A percentile compares a stretch with the other conserved stretches of the same genome.
Conservation (phyloP, 2,113 vertebrate genomes). For the Ciconia maguari region DNA sequence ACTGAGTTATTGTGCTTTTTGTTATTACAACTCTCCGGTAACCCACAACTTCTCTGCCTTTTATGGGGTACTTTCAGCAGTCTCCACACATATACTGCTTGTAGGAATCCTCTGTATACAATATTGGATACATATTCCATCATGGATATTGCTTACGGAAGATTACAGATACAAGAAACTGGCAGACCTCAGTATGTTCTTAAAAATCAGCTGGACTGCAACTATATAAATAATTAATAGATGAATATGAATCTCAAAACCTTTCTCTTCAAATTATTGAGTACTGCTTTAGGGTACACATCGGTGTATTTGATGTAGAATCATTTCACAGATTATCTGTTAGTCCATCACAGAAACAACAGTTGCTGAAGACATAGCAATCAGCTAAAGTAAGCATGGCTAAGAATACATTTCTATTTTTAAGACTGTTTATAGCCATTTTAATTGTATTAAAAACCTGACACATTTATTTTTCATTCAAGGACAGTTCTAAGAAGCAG, state of each 20-base stretch:
- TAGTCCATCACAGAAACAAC: not conserved
- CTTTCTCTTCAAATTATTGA: not conserved
- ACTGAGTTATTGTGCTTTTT: not conserved
- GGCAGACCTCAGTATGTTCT: not conserved
- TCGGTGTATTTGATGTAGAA: not conserved
- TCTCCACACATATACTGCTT: not conserved
- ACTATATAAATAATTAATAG: not conserved
- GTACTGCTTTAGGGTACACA: not conserved
- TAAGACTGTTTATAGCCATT: not conserved
- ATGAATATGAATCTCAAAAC: not conserved
- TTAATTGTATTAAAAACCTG: slow-evolving; percentile 32
- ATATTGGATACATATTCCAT: too few species aligned
- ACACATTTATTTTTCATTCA: slow-evolving; percentile 45
- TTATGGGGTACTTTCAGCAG: not conserved
- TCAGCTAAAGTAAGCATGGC: not conserved
- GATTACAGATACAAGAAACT: not conserved
- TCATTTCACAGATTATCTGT: not conserved
- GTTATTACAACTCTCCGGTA: not conserved
- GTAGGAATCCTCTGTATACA: not conserved
- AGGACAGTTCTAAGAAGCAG: slow-evolving; percentile 40
- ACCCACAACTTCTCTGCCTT: not conserved
- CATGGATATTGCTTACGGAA: too few species aligned
- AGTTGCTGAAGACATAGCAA: not conserved
- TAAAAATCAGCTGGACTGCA: not conserved
- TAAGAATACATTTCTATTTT: slow-evolving; percentile 10